Base-by-base conservation (phyloP, 1,140 invertebrate species). In the Vanessa tameamea region DNA sequence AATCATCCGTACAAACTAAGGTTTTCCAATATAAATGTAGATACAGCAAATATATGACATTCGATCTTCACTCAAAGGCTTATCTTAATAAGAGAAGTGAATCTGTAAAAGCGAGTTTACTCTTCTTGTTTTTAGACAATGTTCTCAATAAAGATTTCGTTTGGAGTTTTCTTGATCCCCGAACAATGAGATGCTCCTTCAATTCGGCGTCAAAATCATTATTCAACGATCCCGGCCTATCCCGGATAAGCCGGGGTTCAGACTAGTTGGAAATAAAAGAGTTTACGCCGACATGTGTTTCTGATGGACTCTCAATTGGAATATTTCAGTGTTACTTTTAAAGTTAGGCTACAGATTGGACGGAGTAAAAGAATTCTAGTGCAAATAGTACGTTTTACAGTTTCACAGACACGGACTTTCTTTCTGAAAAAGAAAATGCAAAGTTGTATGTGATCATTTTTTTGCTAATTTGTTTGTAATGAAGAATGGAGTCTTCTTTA, bases 201-300 rank as follows among this genome's bases (percentile, higher is more conserved):
- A 37, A 37, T 61, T 61, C 57, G 31, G 26, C 57, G 57, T 65
- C 64, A 71, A 68, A 73, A 67, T 63, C 72, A 73, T 73, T 72
- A 72, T 72, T 72, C 70, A 68, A 68, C 47, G 72, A 48, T 16
- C 23, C 26, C 57, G 26, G 55, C 26, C 55, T 50, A 57, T 61
- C 57, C 64, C 72, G 55, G 57, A 43, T 61, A 63, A 68, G 47
- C 64, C 72, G 14, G 43, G 53, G 26, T 59, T 23, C 47, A 59
- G 23, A 55, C 51, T 63, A 61, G 64, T 43, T 64, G 72, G 65
- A 68, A 73, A 68, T 73, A 61, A 67, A 73, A 63, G 64, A 73
- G 57, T 61, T 57, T 43, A 57, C 55, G 26, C 50, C 64, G 64
- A 68, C 72, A 67, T 73, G 64, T 73, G 72, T 68, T 73, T 51